phyloP scores from a whole-genome alignment of 2,888 invertebrate species.

The Sclerodermus sp. region DNA sequence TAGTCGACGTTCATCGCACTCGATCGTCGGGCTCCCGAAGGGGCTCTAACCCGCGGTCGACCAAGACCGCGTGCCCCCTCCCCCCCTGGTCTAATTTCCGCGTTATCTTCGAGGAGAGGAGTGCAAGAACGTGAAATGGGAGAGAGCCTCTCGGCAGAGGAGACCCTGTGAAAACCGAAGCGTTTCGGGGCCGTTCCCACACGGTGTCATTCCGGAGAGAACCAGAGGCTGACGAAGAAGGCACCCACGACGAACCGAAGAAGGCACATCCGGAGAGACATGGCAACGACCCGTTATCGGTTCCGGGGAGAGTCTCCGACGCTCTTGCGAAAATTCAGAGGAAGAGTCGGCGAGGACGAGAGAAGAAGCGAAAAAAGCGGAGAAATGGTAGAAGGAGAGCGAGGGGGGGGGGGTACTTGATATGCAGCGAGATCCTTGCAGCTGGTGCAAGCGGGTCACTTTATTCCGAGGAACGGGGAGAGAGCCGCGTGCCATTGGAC shows the following conservation, averaged over 20 bases:
- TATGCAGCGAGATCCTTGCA: conserved; percentile 24
- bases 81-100: neutral
- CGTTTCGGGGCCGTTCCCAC: neutral
- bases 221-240: no score
- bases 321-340: no score
- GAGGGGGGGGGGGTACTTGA: conserved; percentile 24
- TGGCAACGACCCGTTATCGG: no score
- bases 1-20: no score
- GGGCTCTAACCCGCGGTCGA: no score
- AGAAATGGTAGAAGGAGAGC: conserved; percentile 6
- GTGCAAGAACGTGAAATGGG: no score
- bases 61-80: no score
- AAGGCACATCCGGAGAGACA: neutral
- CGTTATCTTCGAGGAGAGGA: no score
- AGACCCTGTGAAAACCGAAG: no score
- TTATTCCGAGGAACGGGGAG: conserved; percentile 3
- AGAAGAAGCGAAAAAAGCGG: conserved; percentile 8
- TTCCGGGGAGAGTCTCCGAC: neutral
- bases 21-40: no score
- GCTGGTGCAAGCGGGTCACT: conserved; percentile 15
- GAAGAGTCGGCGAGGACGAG: neutral
- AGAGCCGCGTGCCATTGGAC: conserved; percentile 10
- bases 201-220: neutral
- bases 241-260: no score
- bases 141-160: no score